Evolutionary conservation across 2,797 vertebrate genomes (phyloP).

Genomic region (Rachycentron canadum): DNA sequence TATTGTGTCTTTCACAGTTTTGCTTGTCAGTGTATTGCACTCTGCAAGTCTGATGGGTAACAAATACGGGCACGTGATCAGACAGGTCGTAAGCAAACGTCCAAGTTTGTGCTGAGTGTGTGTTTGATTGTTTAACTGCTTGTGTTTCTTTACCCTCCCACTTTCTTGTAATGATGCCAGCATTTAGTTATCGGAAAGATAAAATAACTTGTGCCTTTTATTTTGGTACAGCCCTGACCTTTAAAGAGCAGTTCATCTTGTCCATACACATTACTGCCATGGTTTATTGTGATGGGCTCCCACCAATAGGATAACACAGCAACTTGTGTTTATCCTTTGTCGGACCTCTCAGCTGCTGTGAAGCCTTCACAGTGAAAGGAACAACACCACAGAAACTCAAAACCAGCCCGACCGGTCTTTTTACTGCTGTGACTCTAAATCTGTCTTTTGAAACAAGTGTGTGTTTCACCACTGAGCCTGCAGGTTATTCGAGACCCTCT

Average conservation of each 20-base stretch:
- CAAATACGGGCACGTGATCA: background rate
- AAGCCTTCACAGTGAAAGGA: background rate
- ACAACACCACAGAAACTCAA: conserved; percentile 50
- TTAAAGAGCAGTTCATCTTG: background rate
- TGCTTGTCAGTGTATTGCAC: background rate
- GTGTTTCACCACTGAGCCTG: background rate
- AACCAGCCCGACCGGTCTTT: conserved; percentile 61
- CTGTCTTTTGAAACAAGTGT: conserved; percentile 28
- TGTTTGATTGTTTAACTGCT: background rate
- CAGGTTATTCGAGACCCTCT: background rate
- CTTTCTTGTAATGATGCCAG: too few relatives aligned
- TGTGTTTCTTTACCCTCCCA: background rate
- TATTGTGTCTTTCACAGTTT: background rate
- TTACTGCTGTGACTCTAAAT: background rate
- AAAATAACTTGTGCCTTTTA: background rate
- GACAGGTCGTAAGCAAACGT: too few relatives aligned
- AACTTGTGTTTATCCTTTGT: conserved; percentile 7
- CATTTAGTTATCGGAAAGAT: background rate
- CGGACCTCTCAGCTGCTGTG: background rate
- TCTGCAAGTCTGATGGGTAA: background rate
- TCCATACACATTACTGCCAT: background rate
- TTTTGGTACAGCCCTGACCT: background rate
- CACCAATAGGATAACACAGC: background rate
- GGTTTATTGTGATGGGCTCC: background rate
- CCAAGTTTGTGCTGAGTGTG: background rate